phyloP scores from a whole-genome alignment of 2,113 vertebrate genomes.

The Syngnathus scovelli region DNA sequence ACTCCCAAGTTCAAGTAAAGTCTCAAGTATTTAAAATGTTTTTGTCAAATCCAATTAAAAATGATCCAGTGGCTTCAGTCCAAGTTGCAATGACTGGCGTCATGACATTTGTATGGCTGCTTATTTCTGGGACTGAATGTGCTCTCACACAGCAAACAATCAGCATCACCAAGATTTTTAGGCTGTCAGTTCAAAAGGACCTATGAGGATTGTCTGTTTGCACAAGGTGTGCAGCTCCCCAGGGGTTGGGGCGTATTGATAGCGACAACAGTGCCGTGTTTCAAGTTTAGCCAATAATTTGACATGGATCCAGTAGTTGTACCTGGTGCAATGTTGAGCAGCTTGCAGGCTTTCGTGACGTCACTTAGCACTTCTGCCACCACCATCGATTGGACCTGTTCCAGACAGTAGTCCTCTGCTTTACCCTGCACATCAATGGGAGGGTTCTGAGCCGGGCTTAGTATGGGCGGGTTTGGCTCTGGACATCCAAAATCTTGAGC shows the following conservation, averaged over 20 bases:
- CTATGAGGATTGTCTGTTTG: conserved; percentile 37
- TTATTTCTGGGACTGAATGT: neutral
- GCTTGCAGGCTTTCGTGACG: conserved; percentile 90
- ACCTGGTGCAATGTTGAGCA: conserved; percentile 90
- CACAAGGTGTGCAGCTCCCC: conserved; percentile 28
- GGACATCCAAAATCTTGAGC: conserved; percentile 60
- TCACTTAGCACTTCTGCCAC: conserved; percentile 91
- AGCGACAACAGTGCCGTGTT: neutral
- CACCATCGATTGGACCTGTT: conserved; percentile 91
- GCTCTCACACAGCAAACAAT: conserved; percentile 6
- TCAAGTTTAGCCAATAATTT: conserved; percentile 9
- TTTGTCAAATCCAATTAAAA: no score
- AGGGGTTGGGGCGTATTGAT: neutral
- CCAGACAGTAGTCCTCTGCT: conserved; percentile 82
- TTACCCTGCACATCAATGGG: conserved; percentile 64
- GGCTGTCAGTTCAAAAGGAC: conserved; percentile 8
- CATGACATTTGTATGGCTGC: neutral
- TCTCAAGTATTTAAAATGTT: no score
- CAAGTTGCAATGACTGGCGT: neutral
- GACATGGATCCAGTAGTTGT: neutral
- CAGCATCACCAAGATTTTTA: neutral
- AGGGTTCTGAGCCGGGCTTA: conserved; percentile 63
- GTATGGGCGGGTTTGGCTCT: conserved; percentile 74
- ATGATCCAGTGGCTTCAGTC: no score
- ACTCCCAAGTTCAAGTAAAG: no score